Base-by-base conservation (phyloP, 2,888 invertebrate genomes). In the Parelbella ahira region DNA sequence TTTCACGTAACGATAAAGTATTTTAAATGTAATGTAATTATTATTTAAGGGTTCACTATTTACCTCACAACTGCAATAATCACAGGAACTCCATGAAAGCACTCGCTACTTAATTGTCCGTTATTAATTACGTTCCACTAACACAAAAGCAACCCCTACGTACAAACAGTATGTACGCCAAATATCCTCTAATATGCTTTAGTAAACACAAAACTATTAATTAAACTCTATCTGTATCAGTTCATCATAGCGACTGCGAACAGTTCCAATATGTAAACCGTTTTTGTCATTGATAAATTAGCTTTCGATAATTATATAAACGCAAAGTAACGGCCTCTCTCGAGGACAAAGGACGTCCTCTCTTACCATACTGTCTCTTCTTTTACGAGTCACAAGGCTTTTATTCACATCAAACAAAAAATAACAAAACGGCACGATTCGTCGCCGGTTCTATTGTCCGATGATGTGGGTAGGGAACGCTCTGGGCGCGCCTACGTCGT, bases 391-490 rank as follows among this genome's bases (percentile, higher is more conserved):
- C 75, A 81, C 75, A 74, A 74, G 69, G 55, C 63, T 69, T 74
- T 75, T 69, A 71, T 74, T 74, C 79, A 83, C 80, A 70, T 72
- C 52, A 54, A 61, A 65, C 68, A 70, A 75, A 79, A 77, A 77
- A 76, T 76, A 80, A 80, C 75, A 79, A 77, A 75, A 78, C 72
- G 68, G 59, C 63, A 68, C 75, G 63, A 73, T 68, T 67, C 73
- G 70, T 66, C 73, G 77, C 68, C 75, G 74, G 72, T 64, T 60
- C 62, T 63, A 58, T 63, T 66, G 58, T 58, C 56, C 58, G 51
- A 53, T 51, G 46, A 50, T 52, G 37, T 44, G 37, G 48, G 68
- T 61, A 61, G 63, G 56, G 54, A 64, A 59, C 63, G 57, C 58
- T n/a, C 15, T 15, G 15, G 4, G 4, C 15, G 15, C 15, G 4